phyloP scores from a whole-genome alignment of 2,113 vertebrate species.

The Rhinopomastus cyanomelas region DNA sequence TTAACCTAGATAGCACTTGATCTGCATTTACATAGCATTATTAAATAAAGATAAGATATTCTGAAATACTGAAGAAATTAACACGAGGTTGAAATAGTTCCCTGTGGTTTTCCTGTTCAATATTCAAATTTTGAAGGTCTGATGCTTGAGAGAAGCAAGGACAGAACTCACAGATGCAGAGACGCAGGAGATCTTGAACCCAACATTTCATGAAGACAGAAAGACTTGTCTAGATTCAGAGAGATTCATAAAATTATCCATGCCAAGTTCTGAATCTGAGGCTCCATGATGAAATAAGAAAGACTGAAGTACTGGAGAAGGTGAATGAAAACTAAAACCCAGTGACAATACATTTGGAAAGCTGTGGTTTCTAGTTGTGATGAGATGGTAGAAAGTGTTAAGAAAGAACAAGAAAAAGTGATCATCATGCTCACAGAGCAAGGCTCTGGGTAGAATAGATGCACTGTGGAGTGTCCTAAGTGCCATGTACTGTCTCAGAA shows the following conservation, averaged over 20 bases:
- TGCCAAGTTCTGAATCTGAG: neutral
- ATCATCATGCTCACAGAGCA: neutral
- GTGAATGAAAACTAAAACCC: neutral
- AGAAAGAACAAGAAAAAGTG: neutral
- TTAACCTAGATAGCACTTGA: neutral
- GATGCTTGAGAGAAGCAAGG: neutral
- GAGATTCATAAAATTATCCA: neutral
- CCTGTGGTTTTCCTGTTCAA: neutral
- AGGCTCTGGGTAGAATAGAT: neutral
- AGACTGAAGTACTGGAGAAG: neutral
- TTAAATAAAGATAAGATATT: neutral
- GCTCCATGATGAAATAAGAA: neutral
- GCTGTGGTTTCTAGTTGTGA: neutral
- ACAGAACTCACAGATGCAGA: neutral
- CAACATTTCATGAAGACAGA: neutral
- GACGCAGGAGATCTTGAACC: rapidly evolving
- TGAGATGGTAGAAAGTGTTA: neutral
- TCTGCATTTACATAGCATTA: neutral
- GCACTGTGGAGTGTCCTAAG: neutral
- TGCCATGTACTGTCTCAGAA: neutral
- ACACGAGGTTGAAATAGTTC: neutral
- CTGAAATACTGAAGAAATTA: neutral
- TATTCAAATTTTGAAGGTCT: neutral
- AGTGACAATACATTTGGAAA: neutral
- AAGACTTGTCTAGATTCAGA: neutral